Evolutionary conservation across 30 jellyfish, hydroid and myxozoan species (phyloP).

Genomic region (Chironex yamaguchii): DNA sequence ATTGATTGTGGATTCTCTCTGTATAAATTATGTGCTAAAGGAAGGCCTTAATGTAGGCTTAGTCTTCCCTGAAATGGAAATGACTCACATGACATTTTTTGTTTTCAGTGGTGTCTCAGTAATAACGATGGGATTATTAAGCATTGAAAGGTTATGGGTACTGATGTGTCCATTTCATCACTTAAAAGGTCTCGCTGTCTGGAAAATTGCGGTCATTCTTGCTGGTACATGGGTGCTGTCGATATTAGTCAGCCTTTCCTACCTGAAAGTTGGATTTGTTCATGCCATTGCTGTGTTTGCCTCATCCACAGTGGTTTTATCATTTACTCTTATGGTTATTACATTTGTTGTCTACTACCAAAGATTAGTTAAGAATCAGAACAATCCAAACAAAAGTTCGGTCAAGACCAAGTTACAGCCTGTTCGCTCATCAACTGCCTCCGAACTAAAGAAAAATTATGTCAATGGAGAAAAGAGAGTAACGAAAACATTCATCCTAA

Average conservation of each 20-base stretch:
- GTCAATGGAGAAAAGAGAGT: constrained; percentile 74
- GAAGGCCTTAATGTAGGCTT: constrained; percentile 71
- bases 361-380: constrained; percentile 26
- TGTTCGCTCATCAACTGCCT: background rate
- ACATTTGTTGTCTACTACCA: constrained; percentile 66
- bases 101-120: constrained; percentile 87
- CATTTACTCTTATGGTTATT: constrained; percentile 62
- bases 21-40: constrained; percentile 64
- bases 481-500: constrained; percentile 74
- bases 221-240: constrained; percentile 61
- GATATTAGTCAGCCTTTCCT: constrained; percentile 41
- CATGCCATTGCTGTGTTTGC: constrained; percentile 77
- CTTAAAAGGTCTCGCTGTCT: constrained; percentile 61
- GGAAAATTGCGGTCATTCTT: constrained; percentile 52
- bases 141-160: constrained; percentile 85
- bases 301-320: constrained; percentile 73
- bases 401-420: constrained; percentile 51
- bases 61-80: constrained; percentile 46
- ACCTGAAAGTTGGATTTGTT: constrained; percentile 69
- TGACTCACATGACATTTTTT: constrained; percentile 80
- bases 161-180: constrained; percentile 73
- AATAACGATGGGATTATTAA: constrained; percentile 73
- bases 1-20: constrained; percentile 65
- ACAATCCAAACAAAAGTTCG: constrained; percentile 56
- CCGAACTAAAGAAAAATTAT: constrained; percentile 39